These are phyloP conservation scores for Oegoconia quadripuncta DNA, from an alignment of 2,888 invertebrate genomes.

Conservation along the genomic window DNA sequence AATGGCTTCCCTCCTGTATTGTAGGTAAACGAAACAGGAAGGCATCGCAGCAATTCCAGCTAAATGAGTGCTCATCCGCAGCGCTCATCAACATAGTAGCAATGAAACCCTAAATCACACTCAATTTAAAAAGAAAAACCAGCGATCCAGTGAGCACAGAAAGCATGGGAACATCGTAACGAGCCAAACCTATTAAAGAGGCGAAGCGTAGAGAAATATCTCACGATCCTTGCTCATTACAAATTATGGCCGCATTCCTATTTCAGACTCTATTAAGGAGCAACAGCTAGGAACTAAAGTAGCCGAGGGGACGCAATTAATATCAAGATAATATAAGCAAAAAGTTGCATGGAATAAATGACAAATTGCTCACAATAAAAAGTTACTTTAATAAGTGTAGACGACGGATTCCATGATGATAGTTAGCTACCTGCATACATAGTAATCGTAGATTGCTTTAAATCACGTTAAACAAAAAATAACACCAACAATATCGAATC, in stretches of 20 bases:
- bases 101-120: conserved; percentile 49
- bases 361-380: conserved; percentile 58
- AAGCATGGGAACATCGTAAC: conserved; percentile 70
- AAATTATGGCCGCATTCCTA: conserved; percentile 76
- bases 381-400: conserved; percentile 34
- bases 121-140: conserved; percentile 46
- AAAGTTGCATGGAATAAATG: conserved; percentile 54
- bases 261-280: conserved; percentile 53
- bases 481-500: too few relatives aligned
- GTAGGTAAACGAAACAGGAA: not conserved
- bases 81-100: conserved; percentile 47
- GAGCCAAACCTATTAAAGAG: conserved; percentile 66
- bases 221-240: conserved; percentile 74
- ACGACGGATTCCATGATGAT: conserved; percentile 23
- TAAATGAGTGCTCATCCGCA: conserved; percentile 34
- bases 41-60: conserved; percentile 5
- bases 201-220: conserved; percentile 69
- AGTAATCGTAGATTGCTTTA: too few relatives aligned
- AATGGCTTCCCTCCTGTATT: too few relatives aligned
- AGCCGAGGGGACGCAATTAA: conserved; percentile 52
- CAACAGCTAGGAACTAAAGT: conserved; percentile 39
- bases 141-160: conserved; percentile 34
- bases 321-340: conserved; percentile 58
- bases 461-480: too few relatives aligned
- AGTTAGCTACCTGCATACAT: not conserved